Conservation (phyloP, 2,797 vertebrate genomes). For the Cyprinella venusta region DNA sequence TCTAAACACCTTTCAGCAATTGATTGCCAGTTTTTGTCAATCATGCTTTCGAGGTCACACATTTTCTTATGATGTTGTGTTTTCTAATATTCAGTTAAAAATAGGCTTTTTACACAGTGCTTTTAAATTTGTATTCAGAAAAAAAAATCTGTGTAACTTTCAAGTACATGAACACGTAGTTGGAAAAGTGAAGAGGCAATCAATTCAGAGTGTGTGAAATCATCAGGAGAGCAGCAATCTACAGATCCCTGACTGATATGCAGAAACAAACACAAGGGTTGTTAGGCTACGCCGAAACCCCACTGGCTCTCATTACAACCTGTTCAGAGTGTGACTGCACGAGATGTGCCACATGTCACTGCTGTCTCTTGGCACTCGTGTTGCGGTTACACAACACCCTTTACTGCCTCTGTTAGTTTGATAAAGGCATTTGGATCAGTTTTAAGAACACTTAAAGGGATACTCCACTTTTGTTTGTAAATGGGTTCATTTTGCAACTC, state of each 20-base stretch:
- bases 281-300: constrained; percentile 71
- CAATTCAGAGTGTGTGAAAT: constrained; percentile 31
- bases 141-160: neutral
- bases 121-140: constrained; percentile 5
- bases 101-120: neutral
- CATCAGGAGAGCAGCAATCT: constrained; percentile 66
- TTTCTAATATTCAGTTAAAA: neutral
- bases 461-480: too few relatives aligned
- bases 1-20: neutral
- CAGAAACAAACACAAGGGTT: constrained; percentile 67
- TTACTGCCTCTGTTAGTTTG: neutral
- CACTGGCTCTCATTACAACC: constrained; percentile 74
- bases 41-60: neutral
- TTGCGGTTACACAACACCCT: constrained; percentile 46
- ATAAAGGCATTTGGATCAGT: neutral
- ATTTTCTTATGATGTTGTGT: neutral
- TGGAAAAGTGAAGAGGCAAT: constrained; percentile 26
- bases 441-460: neutral
- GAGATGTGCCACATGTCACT: constrained; percentile 56
- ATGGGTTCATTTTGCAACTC: too few relatives aligned
- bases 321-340: constrained; percentile 57
- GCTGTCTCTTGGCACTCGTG: constrained; percentile 56
- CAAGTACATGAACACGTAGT: neutral
- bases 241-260: constrained; percentile 59
- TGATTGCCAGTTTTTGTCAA: constrained; percentile 4